phyloP scores from a whole-genome alignment of 2,113 vertebrate genomes.

The Rhynchomys soricoides region DNA sequence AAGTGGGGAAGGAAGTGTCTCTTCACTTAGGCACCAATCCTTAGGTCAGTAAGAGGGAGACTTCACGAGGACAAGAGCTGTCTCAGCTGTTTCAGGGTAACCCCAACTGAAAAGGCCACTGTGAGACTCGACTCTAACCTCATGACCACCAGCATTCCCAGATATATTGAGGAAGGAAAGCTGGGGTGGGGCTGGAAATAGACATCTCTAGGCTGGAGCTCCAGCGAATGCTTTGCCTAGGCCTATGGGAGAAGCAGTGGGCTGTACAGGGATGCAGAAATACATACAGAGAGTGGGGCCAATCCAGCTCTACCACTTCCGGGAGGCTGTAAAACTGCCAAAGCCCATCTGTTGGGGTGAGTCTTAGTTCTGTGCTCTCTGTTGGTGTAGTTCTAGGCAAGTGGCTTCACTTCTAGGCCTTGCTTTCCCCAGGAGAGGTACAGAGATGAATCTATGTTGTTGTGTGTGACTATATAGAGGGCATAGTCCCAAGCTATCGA shows the following conservation, averaged over 20 bases:
- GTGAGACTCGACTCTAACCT: too few relatives aligned
- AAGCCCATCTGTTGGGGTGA: neutral
- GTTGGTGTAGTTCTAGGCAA: neutral
- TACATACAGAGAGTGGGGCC: neutral
- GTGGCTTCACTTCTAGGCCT: neutral
- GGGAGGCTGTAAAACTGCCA: neutral
- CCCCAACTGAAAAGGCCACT: neutral
- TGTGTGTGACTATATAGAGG: neutral
- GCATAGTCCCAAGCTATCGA: neutral
- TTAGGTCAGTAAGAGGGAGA: neutral
- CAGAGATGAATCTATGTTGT: neutral
- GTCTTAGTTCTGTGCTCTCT: neutral
- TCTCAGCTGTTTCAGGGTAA: neutral
- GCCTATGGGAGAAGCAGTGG: neutral
- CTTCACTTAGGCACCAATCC: neutral
- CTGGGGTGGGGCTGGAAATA: neutral
- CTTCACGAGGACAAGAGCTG: neutral
- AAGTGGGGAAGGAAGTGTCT: neutral
- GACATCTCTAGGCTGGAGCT: neutral
- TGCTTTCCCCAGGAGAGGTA: neutral
- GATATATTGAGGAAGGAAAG: neutral
- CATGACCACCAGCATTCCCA: neutral
- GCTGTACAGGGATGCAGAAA: accelerated
- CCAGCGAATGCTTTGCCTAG: too few relatives aligned
- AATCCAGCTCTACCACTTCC: neutral